phyloP scores from a whole-genome alignment of 2,113 vertebrate genomes.

The Sinocyclocheilus maitianheensis region DNA sequence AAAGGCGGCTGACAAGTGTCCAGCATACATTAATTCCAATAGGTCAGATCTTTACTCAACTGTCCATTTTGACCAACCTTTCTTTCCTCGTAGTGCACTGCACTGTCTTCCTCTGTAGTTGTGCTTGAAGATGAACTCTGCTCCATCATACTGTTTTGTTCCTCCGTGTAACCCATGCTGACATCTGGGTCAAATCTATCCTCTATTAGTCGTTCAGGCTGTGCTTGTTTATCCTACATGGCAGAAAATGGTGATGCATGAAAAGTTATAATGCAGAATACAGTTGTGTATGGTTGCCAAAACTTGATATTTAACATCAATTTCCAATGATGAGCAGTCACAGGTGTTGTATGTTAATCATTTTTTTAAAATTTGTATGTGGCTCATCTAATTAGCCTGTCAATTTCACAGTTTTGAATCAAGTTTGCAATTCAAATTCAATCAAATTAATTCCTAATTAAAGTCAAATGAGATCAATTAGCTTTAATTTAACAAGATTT shows the following conservation, averaged over 20 bases:
- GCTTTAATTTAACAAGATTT: not conserved
- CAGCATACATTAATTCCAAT: not conserved
- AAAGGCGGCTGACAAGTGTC: not conserved
- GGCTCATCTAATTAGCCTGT: too few relatives aligned
- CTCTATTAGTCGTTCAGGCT: not conserved
- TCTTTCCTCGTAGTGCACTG: not conserved
- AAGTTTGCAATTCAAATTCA: not conserved
- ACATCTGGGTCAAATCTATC: not conserved
- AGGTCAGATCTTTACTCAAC: not conserved
- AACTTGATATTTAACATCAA: not conserved
- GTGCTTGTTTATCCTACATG: not conserved
- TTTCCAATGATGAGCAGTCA: not conserved
- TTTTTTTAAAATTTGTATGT: not conserved
- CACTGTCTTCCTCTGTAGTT: not conserved
- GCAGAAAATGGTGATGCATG: not conserved
- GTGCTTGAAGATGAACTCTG: not conserved
- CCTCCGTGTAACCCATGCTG: not conserved
- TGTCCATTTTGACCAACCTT: not conserved
- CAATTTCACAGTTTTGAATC: too few relatives aligned
- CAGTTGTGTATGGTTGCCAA: not conserved
- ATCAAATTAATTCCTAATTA: too few relatives aligned
- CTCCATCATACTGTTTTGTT: not conserved
- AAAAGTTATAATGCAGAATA: not conserved
- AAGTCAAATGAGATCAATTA: too few relatives aligned
- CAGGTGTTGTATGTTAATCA: not conserved